Percentiles rank a stretch among this genome's conserved stretches.
These are phyloP conservation scores for Mamestra brassicae DNA, from an alignment of 2,888 invertebrate species.

Conservation along the genomic window DNA sequence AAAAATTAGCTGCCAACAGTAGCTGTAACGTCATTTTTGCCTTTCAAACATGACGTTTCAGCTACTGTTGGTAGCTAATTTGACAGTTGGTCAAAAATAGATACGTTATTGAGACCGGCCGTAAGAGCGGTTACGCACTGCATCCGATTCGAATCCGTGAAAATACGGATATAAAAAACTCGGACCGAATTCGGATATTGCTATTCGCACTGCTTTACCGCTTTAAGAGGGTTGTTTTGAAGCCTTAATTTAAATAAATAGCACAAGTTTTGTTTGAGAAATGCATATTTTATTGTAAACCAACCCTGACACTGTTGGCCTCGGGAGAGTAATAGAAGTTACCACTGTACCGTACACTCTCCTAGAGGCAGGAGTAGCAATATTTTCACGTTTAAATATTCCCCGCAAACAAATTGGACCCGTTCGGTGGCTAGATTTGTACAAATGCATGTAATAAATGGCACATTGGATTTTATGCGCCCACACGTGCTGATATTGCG, in stretches of 20 bases:
- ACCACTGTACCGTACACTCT: constrained; percentile 17
- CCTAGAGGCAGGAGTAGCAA: constrained; percentile 12
- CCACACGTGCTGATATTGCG: constrained; percentile 12
- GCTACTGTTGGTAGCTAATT: too few species aligned
- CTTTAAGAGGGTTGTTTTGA: constrained; percentile 10
- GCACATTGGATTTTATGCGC: constrained; percentile 16
- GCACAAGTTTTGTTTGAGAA: constrained; percentile 35
- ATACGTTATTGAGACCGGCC: too few species aligned
- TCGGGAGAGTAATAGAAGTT: constrained; percentile 40
- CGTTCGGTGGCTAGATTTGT: constrained; percentile 29
- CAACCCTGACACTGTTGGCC: constrained; percentile 21
- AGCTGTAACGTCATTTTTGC: too few species aligned
- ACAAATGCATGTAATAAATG: constrained; percentile 34
- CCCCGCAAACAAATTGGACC: constrained; percentile 41
- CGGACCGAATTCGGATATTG: too few species aligned
- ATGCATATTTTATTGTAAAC: constrained; percentile 42
- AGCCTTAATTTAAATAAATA: constrained; percentile 45
- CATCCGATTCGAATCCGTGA: too few species aligned
- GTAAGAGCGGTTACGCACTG: too few species aligned
- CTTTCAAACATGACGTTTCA: too few species aligned
- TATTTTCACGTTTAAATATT: constrained; percentile 45
- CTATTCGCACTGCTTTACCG: too few species aligned
- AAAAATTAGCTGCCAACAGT: too few species aligned
- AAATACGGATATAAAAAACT: too few species aligned
- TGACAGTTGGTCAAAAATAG: too few species aligned